Conservation (phyloP, 2,888 invertebrate species). For the Diarsia mendica region DNA sequence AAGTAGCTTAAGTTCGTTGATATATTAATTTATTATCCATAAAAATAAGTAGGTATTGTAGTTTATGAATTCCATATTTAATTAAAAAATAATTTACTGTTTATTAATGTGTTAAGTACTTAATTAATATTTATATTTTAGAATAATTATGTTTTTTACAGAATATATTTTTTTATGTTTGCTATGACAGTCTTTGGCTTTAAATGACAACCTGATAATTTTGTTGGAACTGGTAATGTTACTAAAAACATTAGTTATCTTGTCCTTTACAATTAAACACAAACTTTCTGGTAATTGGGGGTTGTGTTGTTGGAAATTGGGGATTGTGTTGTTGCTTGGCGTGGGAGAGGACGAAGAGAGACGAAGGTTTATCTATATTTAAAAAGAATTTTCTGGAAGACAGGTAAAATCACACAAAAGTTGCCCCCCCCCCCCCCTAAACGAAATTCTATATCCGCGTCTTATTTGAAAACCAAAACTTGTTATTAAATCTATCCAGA, state of each 20-base stretch:
- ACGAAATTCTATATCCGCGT: no score
- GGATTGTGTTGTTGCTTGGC: not conserved
- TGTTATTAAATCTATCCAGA: not conserved
- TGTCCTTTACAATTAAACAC: not conserved
- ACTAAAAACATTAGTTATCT: not conserved
- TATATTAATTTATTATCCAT: not conserved
- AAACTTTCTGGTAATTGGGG: not conserved
- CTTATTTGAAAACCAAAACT: no score
- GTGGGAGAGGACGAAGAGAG: no score
- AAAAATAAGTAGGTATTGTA: not conserved
- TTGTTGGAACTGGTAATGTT: not conserved
- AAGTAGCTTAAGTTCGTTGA: no score
- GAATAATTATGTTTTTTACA: not conserved
- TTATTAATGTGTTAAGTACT: conserved; percentile 5
- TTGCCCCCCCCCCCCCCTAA: no score
- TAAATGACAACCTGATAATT: conserved; percentile 14
- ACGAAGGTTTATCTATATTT: no score
- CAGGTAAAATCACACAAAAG: no score
- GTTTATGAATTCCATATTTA: conserved; percentile 13
- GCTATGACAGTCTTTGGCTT: conserved; percentile 49
- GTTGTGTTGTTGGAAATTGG: not conserved
- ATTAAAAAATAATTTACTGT: conserved; percentile 8
- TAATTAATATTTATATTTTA: not conserved
- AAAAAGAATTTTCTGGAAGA: no score
- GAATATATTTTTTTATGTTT: conserved; percentile 39